A percentile compares a stretch with the other conserved stretches of the same genome.
Evolutionary conservation across 2,113 vertebrate genomes (phyloP).

Genomic region (Corythaeola cristata): DNA sequence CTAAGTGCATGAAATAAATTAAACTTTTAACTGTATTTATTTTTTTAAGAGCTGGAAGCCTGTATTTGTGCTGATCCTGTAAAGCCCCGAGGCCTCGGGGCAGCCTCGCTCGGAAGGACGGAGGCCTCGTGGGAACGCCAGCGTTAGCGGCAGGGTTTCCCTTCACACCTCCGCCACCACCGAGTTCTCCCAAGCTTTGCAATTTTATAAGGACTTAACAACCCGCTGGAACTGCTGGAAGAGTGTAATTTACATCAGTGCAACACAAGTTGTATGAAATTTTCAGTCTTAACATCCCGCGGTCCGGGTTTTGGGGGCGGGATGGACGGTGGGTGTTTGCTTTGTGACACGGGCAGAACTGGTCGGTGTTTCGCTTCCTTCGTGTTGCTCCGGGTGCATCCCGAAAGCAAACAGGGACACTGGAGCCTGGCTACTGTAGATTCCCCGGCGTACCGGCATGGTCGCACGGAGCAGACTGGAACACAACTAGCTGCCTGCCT

Average conservation of each 20-base stretch:
- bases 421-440: accelerated
- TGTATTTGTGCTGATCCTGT: not conserved
- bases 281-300: not conserved
- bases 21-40: not conserved
- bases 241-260: accelerated
- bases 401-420: accelerated
- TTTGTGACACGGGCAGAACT: not conserved
- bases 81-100: not conserved
- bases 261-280: not conserved
- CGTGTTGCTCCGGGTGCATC: not conserved
- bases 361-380: not conserved
- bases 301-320: not conserved
- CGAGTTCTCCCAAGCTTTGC: not conserved
- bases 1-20: not conserved
- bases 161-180: accelerated
- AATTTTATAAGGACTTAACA: not conserved
- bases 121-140: accelerated
- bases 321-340: not conserved
- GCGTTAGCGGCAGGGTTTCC: not conserved
- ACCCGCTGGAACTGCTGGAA: not conserved
- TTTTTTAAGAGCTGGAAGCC: not conserved
- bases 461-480: not conserved
- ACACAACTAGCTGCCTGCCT: too few species aligned
- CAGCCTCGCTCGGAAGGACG: not conserved
- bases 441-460: accelerated